Percentiles rank a stretch among this genome's conserved stretches.
Conservation (phyloP, 2,888 invertebrate species). For the Nymphalis urticae region DNA sequence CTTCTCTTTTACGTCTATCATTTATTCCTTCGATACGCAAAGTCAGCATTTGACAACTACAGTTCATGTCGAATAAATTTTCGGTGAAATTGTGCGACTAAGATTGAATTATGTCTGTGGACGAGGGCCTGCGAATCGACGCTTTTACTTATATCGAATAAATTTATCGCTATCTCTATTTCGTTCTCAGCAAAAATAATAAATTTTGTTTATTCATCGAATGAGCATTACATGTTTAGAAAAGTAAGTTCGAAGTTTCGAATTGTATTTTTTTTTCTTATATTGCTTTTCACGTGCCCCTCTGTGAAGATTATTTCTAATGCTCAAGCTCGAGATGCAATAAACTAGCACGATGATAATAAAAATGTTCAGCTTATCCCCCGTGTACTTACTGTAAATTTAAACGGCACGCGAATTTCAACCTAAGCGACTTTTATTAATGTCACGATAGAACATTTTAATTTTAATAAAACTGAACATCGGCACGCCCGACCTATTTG, state of each 20-base stretch:
- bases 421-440: slow-evolving; percentile 73
- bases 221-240: background rate
- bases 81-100: slow-evolving; percentile 69
- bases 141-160: slow-evolving; percentile 59
- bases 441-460: slow-evolving; percentile 75
- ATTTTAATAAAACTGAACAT: slow-evolving; percentile 81
- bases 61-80: slow-evolving; percentile 77
- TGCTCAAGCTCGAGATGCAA: slow-evolving; percentile 71
- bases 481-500: slow-evolving; percentile 80
- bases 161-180: slow-evolving; percentile 59
- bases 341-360: slow-evolving; percentile 76
- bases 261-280: slow-evolving; percentile 25
- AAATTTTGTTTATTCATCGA: slow-evolving; percentile 3
- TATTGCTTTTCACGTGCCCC: slow-evolving; percentile 23
- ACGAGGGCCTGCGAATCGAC: slow-evolving; percentile 62
- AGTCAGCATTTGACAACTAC: slow-evolving; percentile 79
- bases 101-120: slow-evolving; percentile 73
- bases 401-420: slow-evolving; percentile 62
- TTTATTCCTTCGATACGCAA: slow-evolving; percentile 74
- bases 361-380: slow-evolving; percentile 76
- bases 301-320: slow-evolving; percentile 51
- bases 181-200: slow-evolving; percentile 6
- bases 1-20: slow-evolving; percentile 73
- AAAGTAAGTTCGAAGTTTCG: slow-evolving; percentile 45
- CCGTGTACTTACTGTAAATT: slow-evolving; percentile 69